Conservation (phyloP, 1,140 invertebrate species). For the Drosophila azteca region DNA sequence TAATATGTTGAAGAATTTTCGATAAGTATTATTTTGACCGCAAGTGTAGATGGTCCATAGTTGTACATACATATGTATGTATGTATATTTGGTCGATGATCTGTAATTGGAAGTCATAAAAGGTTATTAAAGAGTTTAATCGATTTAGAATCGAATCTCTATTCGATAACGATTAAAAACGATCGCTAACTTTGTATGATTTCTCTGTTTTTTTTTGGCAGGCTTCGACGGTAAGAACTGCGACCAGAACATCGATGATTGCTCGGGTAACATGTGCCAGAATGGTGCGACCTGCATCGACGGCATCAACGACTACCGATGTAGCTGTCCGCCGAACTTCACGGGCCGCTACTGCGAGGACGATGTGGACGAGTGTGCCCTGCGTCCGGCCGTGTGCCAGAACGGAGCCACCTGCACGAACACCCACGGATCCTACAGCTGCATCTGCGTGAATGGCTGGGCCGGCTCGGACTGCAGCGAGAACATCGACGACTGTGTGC, state of each 20-base stretch:
- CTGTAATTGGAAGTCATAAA: no score
- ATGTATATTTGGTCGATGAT: no score
- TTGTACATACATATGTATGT: no score
- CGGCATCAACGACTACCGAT: slow-evolving; percentile 93
- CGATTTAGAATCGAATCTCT: no score
- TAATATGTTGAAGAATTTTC: no score
- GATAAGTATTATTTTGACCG: no score
- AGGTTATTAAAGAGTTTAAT: no score
- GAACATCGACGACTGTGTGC: slow-evolving; percentile 97
- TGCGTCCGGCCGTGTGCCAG: slow-evolving; percentile 93
- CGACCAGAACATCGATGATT: slow-evolving; percentile 96
- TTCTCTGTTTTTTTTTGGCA: slow-evolving; percentile 77
- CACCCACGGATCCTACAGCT: slow-evolving; percentile 94
- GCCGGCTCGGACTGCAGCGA: slow-evolving; percentile 94
- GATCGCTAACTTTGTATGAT: not conserved
- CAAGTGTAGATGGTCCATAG: no score
- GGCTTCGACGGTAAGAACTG: slow-evolving; percentile 94
- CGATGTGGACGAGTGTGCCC: slow-evolving; percentile 92
- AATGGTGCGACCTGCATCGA: slow-evolving; percentile 96
- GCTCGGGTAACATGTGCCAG: slow-evolving; percentile 93
- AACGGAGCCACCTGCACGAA: slow-evolving; percentile 98
- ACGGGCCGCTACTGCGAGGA: slow-evolving; percentile 92
- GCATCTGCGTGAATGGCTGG: slow-evolving; percentile 98
- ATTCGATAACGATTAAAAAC: no score
- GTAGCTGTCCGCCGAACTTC: slow-evolving; percentile 93